Percentiles rank a stretch among this genome's conserved stretches.
Conservation (phyloP, 2,888 invertebrate genomes). For the Megamerina dolium region DNA sequence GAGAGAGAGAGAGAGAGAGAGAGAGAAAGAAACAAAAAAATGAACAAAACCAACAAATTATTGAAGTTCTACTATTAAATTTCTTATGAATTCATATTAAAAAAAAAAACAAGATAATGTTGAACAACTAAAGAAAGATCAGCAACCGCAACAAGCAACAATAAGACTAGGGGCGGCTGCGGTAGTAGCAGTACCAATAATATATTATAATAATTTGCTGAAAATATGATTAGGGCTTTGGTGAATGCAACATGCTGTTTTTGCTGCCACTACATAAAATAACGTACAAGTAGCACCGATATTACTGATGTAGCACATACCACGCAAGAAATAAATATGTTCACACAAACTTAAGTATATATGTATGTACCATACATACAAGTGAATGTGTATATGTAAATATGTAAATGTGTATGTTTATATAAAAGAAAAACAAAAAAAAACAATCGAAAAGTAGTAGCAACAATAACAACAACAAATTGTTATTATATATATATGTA, state of each 20-base stretch:
- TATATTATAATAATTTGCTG: constrained; percentile 47
- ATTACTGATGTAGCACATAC: too few species aligned
- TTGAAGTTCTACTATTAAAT: neutral
- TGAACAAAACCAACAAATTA: constrained; percentile 16
- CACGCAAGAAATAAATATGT: neutral
- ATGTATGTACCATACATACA: too few species aligned
- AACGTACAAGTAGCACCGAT: too few species aligned
- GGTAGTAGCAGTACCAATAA: constrained; percentile 35
- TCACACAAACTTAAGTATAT: neutral
- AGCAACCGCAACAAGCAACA: constrained; percentile 7
- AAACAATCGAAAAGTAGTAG: too few species aligned
- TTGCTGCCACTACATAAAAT: constrained; percentile 2
- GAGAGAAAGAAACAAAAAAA: constrained; percentile 11
- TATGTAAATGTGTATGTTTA: too few species aligned
- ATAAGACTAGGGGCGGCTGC: constrained; percentile 10
- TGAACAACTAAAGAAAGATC: constrained; percentile 3
- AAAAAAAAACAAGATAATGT: too few species aligned
- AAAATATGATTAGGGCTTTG: constrained; percentile 41
- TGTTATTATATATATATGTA: too few species aligned
- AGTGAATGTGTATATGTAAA: too few species aligned
- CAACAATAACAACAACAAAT: too few species aligned
- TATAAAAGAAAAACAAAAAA: too few species aligned
- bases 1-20: too few species aligned
- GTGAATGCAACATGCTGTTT: constrained; percentile 19
- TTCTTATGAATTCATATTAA: constrained; percentile 10